Evolutionary conservation across 2,113 vertebrate species (phyloP).

Genomic region (Irena cyanogastra): DNA sequence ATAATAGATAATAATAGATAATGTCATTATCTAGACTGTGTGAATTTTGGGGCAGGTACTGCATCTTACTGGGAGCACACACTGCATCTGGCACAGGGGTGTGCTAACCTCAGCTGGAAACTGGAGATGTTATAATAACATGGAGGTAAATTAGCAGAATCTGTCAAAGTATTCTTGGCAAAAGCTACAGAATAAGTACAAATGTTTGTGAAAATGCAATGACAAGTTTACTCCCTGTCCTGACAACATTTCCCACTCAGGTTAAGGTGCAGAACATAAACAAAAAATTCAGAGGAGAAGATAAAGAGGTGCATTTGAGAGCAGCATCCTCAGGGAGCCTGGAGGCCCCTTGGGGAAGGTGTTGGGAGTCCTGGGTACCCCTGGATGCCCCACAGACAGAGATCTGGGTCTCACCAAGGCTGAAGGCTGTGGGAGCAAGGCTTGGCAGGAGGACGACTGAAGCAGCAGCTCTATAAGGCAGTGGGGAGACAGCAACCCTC

Average conservation of each 20-base stretch:
- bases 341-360: background rate
- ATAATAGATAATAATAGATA: too few species aligned
- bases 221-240: background rate
- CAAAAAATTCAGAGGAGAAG: background rate
- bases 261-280: background rate
- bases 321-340: too few species aligned
- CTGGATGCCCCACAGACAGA: accelerated
- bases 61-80: background rate
- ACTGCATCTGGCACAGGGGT: background rate
- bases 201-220: background rate
- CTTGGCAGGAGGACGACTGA: background rate
- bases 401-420: accelerated
- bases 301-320: background rate
- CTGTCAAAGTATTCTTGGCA: background rate
- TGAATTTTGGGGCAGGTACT: background rate
- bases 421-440: background rate
- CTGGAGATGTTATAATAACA: background rate
- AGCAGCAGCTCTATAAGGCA: background rate
- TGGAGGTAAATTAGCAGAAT: background rate
- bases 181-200: background rate
- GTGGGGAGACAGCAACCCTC: accelerated
- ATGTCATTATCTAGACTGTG: background rate
- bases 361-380: accelerated
- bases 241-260: accelerated
- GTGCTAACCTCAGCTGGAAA: background rate